These are phyloP conservation scores for Gymnoscopelus microlampas DNA, from an alignment of 2,797 vertebrate genomes.

Conservation along the genomic window DNA sequence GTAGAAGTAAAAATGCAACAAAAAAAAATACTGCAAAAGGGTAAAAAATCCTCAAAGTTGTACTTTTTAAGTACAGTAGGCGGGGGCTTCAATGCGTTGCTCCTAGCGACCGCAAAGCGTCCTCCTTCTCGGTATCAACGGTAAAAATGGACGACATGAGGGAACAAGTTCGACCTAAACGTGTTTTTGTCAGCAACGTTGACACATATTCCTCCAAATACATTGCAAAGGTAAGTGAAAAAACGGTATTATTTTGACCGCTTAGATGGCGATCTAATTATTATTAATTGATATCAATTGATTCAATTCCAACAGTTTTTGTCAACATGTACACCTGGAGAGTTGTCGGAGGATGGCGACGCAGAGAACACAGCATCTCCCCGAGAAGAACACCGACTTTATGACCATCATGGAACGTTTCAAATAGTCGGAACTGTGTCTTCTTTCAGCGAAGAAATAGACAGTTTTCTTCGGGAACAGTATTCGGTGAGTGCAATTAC, in stretches of 20 bases:
- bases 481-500: slow-evolving; percentile 79
- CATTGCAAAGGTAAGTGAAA: slow-evolving; percentile 85
- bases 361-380: slow-evolving; percentile 43
- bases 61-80: no score
- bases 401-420: slow-evolving; percentile 68
- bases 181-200: slow-evolving; percentile 90
- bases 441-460: slow-evolving; percentile 24
- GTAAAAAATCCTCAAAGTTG: no score
- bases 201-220: slow-evolving; percentile 84
- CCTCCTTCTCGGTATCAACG: slow-evolving; percentile 12
- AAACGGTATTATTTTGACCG: not conserved
- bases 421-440: slow-evolving; percentile 87
- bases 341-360: slow-evolving; percentile 73
- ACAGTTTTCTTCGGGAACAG: slow-evolving; percentile 76
- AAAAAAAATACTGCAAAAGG: no score
- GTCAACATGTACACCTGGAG: slow-evolving; percentile 72
- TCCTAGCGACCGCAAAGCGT: slow-evolving; percentile 18
- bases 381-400: not conserved
- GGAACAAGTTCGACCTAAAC: slow-evolving; percentile 41
- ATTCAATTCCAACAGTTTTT: slow-evolving; percentile 84
- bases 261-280: not conserved
- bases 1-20: no score
- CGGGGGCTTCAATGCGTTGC: no score
- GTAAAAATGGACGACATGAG: slow-evolving; percentile 70
- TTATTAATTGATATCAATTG: not conserved